Evolutionary conservation across 2,113 vertebrate genomes (phyloP).

Genomic region (Epinephelus lanceolatus): DNA sequence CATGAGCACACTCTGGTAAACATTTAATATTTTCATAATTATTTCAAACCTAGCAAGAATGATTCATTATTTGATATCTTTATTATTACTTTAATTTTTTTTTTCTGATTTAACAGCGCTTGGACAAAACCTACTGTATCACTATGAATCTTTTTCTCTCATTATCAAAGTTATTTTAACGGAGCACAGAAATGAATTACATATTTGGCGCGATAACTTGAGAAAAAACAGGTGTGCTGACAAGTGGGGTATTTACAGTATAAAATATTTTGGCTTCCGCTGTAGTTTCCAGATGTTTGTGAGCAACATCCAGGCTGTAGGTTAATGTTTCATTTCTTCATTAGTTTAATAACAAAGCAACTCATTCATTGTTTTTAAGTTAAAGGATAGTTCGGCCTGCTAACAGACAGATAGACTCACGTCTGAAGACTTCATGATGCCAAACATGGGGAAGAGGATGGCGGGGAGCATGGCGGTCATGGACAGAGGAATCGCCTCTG

Average conservation of each 20-base stretch:
- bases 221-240: too few relatives aligned
- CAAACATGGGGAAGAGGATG: slow-evolving; percentile 91
- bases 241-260: too few relatives aligned
- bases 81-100: too few relatives aligned
- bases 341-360: too few relatives aligned
- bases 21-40: background rate
- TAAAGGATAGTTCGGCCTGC: slow-evolving; percentile 22
- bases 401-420: slow-evolving; percentile 72
- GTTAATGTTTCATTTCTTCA: too few relatives aligned
- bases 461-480: slow-evolving; percentile 92
- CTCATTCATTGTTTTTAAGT: too few relatives aligned
- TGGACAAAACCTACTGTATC: background rate
- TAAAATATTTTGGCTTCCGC: too few relatives aligned
- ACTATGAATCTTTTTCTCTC: background rate
- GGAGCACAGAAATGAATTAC: too few relatives aligned
- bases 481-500: slow-evolving; percentile 90
- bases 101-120: too few relatives aligned
- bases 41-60: background rate
- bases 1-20: background rate
- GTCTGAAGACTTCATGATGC: slow-evolving; percentile 89
- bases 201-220: too few relatives aligned
- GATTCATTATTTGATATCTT: background rate
- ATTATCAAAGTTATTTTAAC: background rate
- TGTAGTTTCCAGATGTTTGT: too few relatives aligned
- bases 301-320: too few relatives aligned